Evolutionary conservation across 1,140 invertebrate genomes (phyloP).

Genomic region (Argopecten irradians): DNA sequence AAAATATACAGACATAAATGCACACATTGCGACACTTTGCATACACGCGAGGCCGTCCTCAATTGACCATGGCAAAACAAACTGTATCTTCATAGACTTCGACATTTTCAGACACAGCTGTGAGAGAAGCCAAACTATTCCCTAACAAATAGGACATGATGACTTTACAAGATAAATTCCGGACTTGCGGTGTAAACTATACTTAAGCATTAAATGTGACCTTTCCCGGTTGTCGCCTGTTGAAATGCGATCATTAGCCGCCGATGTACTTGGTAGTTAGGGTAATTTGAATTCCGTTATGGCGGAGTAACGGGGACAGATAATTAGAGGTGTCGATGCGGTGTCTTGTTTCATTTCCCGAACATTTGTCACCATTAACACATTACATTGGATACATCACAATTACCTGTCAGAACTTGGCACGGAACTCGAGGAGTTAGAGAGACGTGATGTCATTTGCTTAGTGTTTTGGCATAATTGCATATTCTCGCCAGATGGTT

Average conservation of each 20-base stretch:
- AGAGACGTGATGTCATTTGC: background rate
- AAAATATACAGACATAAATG: too few relatives aligned
- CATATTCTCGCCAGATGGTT: background rate
- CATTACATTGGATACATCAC: background rate
- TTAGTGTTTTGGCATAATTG: background rate
- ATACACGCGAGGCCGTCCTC: too few relatives aligned
- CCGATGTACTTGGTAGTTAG: background rate
- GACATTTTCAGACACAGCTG: too few relatives aligned
- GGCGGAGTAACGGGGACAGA: background rate
- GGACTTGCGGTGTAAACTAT: background rate
- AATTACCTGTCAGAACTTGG: constrained; percentile 8
- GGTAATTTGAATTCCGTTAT: background rate
- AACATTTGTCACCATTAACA: background rate
- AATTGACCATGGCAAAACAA: too few relatives aligned
- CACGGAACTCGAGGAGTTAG: background rate
- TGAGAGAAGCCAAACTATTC: too few relatives aligned
- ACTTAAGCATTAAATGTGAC: background rate
- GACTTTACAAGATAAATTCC: background rate
- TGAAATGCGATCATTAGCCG: background rate
- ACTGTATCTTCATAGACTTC: too few relatives aligned
- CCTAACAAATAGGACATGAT: too few relatives aligned
- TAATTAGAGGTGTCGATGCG: background rate
- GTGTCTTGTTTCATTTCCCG: background rate
- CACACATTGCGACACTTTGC: too few relatives aligned
- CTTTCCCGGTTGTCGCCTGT: background rate